phyloP scores from a whole-genome alignment of 2,113 vertebrate species.

The Lanius collurio region DNA sequence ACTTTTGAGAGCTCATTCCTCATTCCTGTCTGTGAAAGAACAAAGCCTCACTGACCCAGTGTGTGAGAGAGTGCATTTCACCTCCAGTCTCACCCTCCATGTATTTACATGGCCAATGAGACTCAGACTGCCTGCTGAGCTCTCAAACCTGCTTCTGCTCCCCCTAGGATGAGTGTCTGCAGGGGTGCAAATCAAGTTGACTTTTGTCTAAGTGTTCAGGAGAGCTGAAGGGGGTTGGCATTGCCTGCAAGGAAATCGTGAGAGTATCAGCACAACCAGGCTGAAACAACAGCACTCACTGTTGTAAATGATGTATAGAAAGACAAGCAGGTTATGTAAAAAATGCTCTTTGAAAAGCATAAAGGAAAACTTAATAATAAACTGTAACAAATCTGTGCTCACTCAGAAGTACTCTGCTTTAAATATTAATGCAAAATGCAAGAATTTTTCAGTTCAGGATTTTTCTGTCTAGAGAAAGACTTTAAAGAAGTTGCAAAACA shows the following conservation, averaged over 20 bases:
- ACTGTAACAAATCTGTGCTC: background rate
- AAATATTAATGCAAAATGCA: conserved; percentile 11
- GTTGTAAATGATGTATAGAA: background rate
- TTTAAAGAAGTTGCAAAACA: background rate
- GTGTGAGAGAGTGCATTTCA: background rate
- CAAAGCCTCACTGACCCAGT: background rate
- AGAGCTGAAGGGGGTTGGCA: background rate
- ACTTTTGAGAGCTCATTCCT: background rate
- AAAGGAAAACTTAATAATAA: background rate
- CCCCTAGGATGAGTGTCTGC: background rate
- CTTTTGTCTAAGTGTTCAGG: background rate
- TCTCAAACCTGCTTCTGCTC: background rate
- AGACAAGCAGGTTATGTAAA: background rate
- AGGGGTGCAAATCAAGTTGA: background rate
- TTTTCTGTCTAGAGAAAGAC: background rate
- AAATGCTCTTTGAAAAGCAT: background rate
- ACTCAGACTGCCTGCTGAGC: background rate
- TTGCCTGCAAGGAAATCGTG: background rate
- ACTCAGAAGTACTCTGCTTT: background rate
- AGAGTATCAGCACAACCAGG: background rate
- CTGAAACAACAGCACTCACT: background rate
- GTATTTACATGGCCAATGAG: background rate
- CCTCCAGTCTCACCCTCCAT: background rate
- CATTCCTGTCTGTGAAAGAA: background rate
- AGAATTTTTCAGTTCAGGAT: background rate